Evolutionary conservation across 2,888 invertebrate species (phyloP).

Genomic region (Norana najaformis): DNA sequence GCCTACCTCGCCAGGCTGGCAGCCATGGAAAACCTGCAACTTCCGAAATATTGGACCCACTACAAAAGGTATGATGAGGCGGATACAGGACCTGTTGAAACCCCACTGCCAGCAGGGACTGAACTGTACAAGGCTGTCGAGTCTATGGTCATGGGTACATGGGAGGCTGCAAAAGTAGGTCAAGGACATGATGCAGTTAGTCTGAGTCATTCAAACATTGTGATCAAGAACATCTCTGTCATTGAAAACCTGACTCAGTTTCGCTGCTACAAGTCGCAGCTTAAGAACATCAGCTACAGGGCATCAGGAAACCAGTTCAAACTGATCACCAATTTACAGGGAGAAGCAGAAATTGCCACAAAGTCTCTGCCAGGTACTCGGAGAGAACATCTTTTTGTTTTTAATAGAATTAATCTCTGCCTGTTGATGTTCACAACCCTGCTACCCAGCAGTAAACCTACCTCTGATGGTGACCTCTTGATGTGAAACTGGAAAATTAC

Average conservation of each 20-base stretch:
- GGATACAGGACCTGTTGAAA: background rate
- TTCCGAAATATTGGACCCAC: background rate
- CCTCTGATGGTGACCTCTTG: too few species aligned
- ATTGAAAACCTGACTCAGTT: conserved; percentile 30
- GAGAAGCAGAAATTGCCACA: background rate
- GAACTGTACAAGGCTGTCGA: conserved; percentile 25
- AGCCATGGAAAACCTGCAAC: background rate
- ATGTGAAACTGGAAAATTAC: too few species aligned
- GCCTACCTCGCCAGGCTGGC: background rate
- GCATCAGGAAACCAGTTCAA: background rate
- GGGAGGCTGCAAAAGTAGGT: conserved; percentile 26
- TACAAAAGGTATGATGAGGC: background rate
- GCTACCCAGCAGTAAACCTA: too few species aligned
- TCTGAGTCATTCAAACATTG: background rate
- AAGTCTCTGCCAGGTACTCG: background rate
- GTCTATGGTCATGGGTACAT: conserved; percentile 28
- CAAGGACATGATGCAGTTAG: conserved; percentile 27
- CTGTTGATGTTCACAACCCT: too few species aligned
- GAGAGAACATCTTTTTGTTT: background rate
- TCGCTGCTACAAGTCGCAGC: background rate
- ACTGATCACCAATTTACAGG: background rate
- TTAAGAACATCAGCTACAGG: background rate
- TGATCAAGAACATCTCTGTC: conserved; percentile 4
- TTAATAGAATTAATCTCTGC: too few species aligned
- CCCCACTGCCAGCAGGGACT: background rate